These are phyloP conservation scores for Ariolimax columbianus DNA, from an alignment of 2,888 invertebrate species.

Conservation along the genomic window DNA sequence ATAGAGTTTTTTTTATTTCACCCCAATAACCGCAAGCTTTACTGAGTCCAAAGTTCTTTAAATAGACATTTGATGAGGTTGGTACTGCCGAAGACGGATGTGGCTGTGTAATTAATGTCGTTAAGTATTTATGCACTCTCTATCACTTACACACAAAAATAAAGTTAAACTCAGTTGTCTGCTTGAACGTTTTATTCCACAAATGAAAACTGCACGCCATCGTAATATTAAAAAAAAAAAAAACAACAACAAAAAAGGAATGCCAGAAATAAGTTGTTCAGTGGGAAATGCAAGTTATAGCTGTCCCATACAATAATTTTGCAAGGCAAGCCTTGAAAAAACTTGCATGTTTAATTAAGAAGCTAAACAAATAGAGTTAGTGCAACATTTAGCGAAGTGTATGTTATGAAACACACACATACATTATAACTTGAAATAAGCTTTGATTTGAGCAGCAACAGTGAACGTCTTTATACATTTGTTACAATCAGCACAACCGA, in stretches of 20 bases:
- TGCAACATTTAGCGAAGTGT: background rate
- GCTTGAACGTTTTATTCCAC: constrained; percentile 39
- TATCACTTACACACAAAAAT: background rate
- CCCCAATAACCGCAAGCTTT: too few species aligned
- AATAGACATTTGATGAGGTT: too few species aligned
- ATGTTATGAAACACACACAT: background rate
- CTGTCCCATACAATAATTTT: background rate
- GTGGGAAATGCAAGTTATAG: constrained; percentile 1
- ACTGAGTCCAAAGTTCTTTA: too few species aligned
- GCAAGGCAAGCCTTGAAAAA: background rate
- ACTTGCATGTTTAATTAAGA: background rate
- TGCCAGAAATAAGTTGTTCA: background rate
- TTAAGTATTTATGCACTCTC: too few species aligned
- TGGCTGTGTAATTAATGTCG: too few species aligned
- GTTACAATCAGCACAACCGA: background rate
- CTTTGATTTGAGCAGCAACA: background rate
- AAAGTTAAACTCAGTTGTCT: background rate
- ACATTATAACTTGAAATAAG: background rate
- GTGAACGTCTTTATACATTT: background rate
- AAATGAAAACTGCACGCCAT: constrained; percentile 33
- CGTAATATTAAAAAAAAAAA: background rate
- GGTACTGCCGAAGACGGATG: too few species aligned
- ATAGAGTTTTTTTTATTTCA: too few species aligned
- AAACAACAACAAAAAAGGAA: background rate
- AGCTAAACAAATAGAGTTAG: background rate